These are phyloP conservation scores for Loripinus fragilis DNA, from an alignment of 2,888 invertebrate species.

Conservation along the genomic window DNA sequence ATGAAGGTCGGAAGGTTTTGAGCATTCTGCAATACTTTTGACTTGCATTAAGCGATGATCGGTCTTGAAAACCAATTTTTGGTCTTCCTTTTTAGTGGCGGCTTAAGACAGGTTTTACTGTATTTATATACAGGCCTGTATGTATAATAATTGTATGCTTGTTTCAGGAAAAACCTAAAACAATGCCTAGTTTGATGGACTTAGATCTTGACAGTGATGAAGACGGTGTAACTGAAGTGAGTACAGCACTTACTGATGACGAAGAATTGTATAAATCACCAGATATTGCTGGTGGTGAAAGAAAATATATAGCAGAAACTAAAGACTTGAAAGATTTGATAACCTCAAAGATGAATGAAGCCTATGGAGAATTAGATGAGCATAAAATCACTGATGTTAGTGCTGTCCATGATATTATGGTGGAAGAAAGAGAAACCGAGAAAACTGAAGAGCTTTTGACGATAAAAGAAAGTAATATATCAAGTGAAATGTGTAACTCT, in stretches of 20 bases:
- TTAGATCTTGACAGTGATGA: constrained; percentile 29
- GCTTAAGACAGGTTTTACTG: no score
- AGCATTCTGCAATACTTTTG: no score
- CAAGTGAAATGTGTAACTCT: not conserved
- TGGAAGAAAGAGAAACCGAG: not conserved
- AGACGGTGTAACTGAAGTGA: constrained; percentile 4
- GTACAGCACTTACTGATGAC: not conserved
- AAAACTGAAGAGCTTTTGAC: not conserved
- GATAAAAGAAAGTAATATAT: not conserved
- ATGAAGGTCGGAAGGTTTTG: no score
- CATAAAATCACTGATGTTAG: not conserved
- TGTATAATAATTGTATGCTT: no score
- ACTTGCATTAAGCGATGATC: no score
- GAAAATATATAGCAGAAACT: not conserved
- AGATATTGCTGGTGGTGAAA: not conserved
- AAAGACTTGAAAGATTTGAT: constrained; percentile 1
- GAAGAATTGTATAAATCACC: not conserved
- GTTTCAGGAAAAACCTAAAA: not conserved
- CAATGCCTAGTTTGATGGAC: constrained; percentile 13
- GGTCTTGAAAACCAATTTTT: no score
- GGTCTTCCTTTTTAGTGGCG: no score
- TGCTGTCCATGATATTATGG: not conserved
- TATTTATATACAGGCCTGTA: no score
- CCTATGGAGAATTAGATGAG: not conserved
- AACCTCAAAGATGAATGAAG: constrained; percentile 4